Conservation (phyloP, 2,797 vertebrate genomes). For the Gambusia yucatana region DNA sequence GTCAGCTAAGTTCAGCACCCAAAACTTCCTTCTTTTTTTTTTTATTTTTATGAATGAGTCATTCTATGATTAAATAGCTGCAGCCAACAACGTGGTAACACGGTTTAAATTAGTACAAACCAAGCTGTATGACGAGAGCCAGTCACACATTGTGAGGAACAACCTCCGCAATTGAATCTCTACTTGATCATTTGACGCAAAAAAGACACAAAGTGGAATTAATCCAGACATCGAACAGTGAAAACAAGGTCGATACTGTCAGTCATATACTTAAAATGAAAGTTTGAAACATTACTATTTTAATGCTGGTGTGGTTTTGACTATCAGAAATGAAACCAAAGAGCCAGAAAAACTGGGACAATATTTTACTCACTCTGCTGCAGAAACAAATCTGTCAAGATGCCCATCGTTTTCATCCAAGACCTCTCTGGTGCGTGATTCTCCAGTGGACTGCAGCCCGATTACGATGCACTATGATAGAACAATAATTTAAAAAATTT, state of each 20-base stretch:
- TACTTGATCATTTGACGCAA: constrained; percentile 15
- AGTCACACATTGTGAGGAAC: background rate
- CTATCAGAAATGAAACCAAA: background rate
- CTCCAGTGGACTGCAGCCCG: constrained; percentile 97
- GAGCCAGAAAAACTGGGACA: background rate
- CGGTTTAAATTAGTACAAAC: constrained; percentile 14
- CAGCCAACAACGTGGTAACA: background rate
- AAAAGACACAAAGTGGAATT: constrained; percentile 16
- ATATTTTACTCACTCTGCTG: constrained; percentile 89
- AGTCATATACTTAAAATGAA: background rate
- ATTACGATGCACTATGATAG: constrained; percentile 90
- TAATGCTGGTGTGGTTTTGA: background rate
- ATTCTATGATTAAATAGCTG: constrained; percentile 20
- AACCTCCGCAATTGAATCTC: background rate
- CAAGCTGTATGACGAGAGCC: background rate
- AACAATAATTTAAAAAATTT: background rate
- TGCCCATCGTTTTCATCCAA: constrained; percentile 95
- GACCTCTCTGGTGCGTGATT: constrained; percentile 96
- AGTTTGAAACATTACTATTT: background rate
- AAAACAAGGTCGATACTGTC: constrained; percentile 4
- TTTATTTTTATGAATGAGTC: constrained; percentile 19
- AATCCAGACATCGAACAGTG: background rate
- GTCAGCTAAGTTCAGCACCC: constrained; percentile 32
- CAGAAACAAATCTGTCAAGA: constrained; percentile 95
- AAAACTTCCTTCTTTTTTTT: constrained; percentile 18